phyloP scores from a whole-genome alignment of 2,888 invertebrate species.

The Microplitis manilae region DNA sequence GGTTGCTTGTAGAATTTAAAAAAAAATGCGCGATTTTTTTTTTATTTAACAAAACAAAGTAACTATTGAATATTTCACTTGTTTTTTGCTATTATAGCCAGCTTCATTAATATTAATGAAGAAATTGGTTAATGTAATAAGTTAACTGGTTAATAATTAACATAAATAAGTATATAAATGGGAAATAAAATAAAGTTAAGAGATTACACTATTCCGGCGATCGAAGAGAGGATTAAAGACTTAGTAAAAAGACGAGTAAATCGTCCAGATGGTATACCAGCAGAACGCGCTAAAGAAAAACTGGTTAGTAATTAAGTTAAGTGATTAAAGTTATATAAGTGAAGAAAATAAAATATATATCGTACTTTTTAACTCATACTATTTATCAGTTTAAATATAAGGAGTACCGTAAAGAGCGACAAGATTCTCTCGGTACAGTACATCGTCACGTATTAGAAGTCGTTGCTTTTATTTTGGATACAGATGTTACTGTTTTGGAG shows the following conservation, averaged over 20 bases:
- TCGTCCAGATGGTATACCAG: constrained; percentile 50
- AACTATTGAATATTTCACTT: too few species aligned
- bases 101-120: too few species aligned
- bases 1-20: too few species aligned
- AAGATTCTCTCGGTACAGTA: constrained; percentile 72
- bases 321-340: neutral
- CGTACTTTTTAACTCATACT: too few species aligned
- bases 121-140: too few species aligned
- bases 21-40: too few species aligned
- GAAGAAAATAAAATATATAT: too few species aligned
- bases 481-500: constrained; percentile 75
- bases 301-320: constrained; percentile 54
- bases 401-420: constrained; percentile 74
- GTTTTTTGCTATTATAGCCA: too few species aligned
- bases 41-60: too few species aligned
- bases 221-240: constrained; percentile 61
- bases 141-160: neutral
- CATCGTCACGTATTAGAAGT: constrained; percentile 81
- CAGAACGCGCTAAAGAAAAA: constrained; percentile 58
- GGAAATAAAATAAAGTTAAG: constrained; percentile 40
- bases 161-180: constrained; percentile 35
- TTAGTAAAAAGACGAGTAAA: constrained; percentile 59
- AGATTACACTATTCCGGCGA: constrained; percentile 64
- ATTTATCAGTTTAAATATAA: constrained; percentile 75
- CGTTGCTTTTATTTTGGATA: constrained; percentile 75